phyloP scores from a whole-genome alignment of 2,797 vertebrate species.

The Crenuchus spilurus region DNA sequence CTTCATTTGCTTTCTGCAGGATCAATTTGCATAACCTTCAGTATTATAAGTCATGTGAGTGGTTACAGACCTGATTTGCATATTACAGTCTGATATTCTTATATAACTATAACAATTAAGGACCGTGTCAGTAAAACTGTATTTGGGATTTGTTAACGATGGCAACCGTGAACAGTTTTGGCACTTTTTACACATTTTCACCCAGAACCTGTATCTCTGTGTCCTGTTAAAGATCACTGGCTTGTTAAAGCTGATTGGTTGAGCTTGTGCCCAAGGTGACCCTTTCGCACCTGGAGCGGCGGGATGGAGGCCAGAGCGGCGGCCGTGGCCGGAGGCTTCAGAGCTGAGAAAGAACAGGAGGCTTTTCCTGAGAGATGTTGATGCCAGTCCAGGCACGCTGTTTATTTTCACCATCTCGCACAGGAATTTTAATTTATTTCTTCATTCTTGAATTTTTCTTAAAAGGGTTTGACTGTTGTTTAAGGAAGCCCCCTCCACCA shows the following conservation, averaged over 20 bases:
- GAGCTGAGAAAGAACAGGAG: slow-evolving; percentile 89
- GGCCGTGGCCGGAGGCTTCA: slow-evolving; percentile 66
- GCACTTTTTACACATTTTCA: neutral
- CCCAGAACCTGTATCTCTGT: slow-evolving; percentile 63
- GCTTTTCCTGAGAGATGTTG: slow-evolving; percentile 83
- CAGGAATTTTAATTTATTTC: slow-evolving; percentile 99
- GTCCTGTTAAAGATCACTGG: slow-evolving; percentile 78
- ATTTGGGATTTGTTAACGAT: neutral
- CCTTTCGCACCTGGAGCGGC: slow-evolving; percentile 85
- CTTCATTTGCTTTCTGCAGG: neutral
- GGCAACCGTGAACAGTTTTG: neutral
- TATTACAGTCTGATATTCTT: too few species aligned
- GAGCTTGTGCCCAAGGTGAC: slow-evolving; percentile 77
- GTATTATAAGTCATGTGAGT: too few species aligned
- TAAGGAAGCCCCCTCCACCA: slow-evolving; percentile 79
- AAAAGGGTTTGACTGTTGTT: slow-evolving; percentile 68
- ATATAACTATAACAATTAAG: too few species aligned
- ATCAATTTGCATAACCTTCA: too few species aligned
- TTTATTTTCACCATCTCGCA: slow-evolving; percentile 98
- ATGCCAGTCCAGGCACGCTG: slow-evolving; percentile 91
- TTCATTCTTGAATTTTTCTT: slow-evolving; percentile 81
- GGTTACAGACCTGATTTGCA: too few species aligned
- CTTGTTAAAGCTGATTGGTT: neutral
- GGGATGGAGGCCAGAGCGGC: slow-evolving; percentile 47
- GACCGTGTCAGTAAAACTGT: too few species aligned